Evolutionary conservation across 2,888 invertebrate species (phyloP), one percentile per base, ranked within the genome.

Genomic region (Gisinianus flammeolus): DNA sequence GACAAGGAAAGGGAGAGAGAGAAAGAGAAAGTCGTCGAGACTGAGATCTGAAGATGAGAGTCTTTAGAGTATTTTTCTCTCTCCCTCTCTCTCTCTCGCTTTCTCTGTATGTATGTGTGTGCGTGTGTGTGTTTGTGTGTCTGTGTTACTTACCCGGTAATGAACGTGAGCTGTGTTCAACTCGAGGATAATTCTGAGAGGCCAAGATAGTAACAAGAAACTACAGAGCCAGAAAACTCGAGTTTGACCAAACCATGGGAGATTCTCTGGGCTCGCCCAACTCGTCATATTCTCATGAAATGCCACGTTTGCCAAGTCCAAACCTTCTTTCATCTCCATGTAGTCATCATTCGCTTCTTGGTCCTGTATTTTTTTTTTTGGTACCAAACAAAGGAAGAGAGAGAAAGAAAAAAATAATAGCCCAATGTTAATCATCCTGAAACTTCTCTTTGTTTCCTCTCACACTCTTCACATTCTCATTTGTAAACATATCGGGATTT

Each of bases 271-370:
- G 12, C 24, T 26, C 24, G 24, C 62, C 83, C 88, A 88, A 5
- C 89, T 88, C 16, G 89, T 82, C 78, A 81, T 67, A 54, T 75
- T 71, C 66, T 81, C 82, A 66, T 78, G 79, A 78, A 83, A 82
- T 44, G 82, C 70, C 12, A 91, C 90, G 85, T 91, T 91, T 19
- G 91, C 90, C 26, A 94, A 88, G 85, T 94, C 94, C 81, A 94
- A 88, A 0, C 94, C 93, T 86, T 94, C 94, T 0, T 92, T 88
- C 90, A 93, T 93, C 87, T 94, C 94, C 92, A 94, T 92, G 87
- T 94, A 94, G 87, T 94, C 94, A 85, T 94, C 94, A 78, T 92
- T 90, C 28, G 92, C 88, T 86, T 94, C 94, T 87, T 94, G 92
- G 82, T 93, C 93, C 76, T 92, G 54, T 12, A 76, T n/a, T n/a